Conservation (phyloP, 2,888 invertebrate species). For the Timema cristinae region DNA sequence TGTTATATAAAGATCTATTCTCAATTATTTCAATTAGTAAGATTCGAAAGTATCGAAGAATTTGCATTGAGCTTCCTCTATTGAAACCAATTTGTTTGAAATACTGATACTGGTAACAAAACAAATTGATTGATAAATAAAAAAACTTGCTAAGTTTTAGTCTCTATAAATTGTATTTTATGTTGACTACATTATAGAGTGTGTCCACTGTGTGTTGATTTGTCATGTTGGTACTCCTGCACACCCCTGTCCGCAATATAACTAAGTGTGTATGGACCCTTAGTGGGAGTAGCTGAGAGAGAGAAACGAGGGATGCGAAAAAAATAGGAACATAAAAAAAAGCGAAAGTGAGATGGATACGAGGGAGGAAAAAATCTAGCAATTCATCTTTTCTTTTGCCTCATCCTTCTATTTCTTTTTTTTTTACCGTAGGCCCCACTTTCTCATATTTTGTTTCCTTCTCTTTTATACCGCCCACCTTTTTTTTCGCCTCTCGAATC, state of each 20-base stretch:
- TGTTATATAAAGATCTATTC: too few species aligned
- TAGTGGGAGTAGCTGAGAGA: not conserved
- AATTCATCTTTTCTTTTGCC: constrained; percentile 26
- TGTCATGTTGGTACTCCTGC: not conserved
- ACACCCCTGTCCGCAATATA: constrained; percentile 2
- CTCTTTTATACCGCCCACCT: constrained; percentile 17
- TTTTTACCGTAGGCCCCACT: constrained; percentile 5
- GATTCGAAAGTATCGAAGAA: too few species aligned
- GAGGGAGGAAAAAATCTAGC: constrained; percentile 18
- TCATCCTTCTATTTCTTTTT: not conserved
- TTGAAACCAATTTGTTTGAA: too few species aligned
- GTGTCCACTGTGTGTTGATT: too few species aligned
- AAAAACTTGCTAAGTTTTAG: too few species aligned
- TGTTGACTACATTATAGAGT: too few species aligned
- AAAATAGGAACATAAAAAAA: constrained; percentile 4
- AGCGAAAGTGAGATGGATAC: not conserved
- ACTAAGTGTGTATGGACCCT: constrained; percentile 15
- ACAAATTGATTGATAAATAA: too few species aligned
- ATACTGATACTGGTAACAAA: too few species aligned
- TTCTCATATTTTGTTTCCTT: constrained; percentile 20
- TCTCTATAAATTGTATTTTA: too few species aligned
- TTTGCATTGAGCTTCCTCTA: too few species aligned
- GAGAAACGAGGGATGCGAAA: not conserved
- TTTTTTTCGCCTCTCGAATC: constrained; percentile 16
- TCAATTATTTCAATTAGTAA: too few species aligned